Evolutionary conservation across 2,113 vertebrate species (phyloP), one percentile per base, ranked within the genome.

Genomic region (Suncus etruscus): DNA sequence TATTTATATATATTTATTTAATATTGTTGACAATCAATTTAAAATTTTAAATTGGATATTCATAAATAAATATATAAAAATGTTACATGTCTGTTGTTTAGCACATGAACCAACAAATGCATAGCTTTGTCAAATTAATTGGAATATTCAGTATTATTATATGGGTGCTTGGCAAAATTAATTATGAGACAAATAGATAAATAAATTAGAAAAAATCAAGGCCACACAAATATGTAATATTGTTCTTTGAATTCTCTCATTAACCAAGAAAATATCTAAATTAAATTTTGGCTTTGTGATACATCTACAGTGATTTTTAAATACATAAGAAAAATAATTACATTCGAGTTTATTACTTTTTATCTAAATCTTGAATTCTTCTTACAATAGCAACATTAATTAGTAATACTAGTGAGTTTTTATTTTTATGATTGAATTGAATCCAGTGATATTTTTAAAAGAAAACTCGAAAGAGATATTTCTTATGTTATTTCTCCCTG

Each of bases 401-500:
- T 92, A 9, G 0, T 87, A 0, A 63, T 82, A 84, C 0, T 6
- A 69, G 11, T 66, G 45, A 0, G 0, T 8, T 31, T 66, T 50
- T 68, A n/a, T 84, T 74, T 45, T 74, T 94, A 27, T 83, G 87
- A 2, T 66, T 95, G 24, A 15, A 69, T n/a, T 83, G 2, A 77
- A 74, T 83, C 47, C 75, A 95, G 8, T 16, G 8, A 93, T 84
- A 51, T 1, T 91, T 91, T 61, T 51, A 86, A 95, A 14, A 84
- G 82, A 80, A 3, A 90, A 82, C 93, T 31, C 79, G 63, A 61
- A 0, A 2, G 86, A 95, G 51, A 87, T 39, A 5, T 58, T 20
- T 0, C 4, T 91, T 4, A 0, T 82, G 8, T 68, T 72, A 61
- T 2, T 24, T 15, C 51, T 91, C 95, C 15, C 2, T 32, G 12